Conservation (phyloP, 2,113 vertebrate genomes). For the Megaleporinus macrocephalus region DNA sequence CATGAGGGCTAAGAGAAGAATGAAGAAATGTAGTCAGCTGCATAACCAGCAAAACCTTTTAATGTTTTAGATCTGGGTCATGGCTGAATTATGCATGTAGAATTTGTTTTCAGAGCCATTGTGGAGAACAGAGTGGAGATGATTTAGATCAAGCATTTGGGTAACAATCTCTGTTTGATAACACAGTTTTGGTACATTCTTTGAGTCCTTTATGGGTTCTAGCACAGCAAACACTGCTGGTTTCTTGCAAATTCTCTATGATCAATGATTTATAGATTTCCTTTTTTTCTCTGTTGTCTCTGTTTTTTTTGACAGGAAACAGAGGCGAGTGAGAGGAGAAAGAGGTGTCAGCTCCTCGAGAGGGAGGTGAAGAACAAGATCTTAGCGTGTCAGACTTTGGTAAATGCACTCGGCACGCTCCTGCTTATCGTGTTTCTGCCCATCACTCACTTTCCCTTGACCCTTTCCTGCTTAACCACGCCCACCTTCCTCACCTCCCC, state of each 20-base stretch:
- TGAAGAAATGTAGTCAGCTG: background rate
- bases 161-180: background rate
- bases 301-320: conserved; percentile 33
- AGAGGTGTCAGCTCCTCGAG: conserved; percentile 53
- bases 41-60: background rate
- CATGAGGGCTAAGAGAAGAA: background rate
- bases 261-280: background rate
- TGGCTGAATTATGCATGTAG: background rate
- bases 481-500: too few relatives aligned
- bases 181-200: background rate
- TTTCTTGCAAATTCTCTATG: background rate
- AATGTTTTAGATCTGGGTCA: conserved; percentile 24
- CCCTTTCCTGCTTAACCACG: background rate
- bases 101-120: conserved; percentile 2
- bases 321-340: conserved; percentile 47
- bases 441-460: background rate
- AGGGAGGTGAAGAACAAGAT: conserved; percentile 49
- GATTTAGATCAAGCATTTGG: background rate
- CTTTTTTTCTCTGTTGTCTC: background rate
- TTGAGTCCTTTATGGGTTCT: background rate
- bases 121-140: background rate
- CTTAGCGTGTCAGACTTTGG: conserved; percentile 49
- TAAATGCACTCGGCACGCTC: conserved; percentile 22
- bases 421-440: background rate
- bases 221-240: background rate